phyloP scores from a whole-genome alignment of 2,113 vertebrate species.

The Argyrosomus japonicus region DNA sequence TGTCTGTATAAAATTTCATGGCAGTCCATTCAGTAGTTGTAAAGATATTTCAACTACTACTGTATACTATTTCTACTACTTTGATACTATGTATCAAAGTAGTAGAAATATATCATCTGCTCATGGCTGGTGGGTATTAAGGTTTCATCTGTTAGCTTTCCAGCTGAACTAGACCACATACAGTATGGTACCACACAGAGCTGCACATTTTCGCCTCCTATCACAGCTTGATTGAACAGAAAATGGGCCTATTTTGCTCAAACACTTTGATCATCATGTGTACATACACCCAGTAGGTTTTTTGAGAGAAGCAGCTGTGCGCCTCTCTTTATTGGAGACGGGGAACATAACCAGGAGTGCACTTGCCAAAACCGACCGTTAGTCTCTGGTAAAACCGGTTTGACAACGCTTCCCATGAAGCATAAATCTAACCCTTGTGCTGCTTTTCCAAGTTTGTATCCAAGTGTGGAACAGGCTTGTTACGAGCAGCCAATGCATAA shows the following conservation, averaged over 20 bases:
- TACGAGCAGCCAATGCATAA: background rate
- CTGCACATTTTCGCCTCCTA: background rate
- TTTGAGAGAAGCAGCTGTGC: background rate
- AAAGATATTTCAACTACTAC: background rate
- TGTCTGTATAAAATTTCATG: background rate
- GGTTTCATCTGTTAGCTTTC: background rate
- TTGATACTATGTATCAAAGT: no score
- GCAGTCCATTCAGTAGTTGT: background rate
- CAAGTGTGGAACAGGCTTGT: background rate
- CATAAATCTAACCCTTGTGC: background rate
- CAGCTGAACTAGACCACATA: background rate
- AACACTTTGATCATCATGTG: background rate
- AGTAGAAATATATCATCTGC: no score
- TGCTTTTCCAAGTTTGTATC: background rate
- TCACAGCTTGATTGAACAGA: background rate
- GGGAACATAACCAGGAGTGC: background rate
- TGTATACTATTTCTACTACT: no score
- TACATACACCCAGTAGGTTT: background rate
- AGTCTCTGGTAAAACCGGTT: background rate
- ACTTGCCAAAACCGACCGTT: background rate
- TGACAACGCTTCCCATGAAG: conserved; percentile 5
- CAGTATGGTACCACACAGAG: background rate
- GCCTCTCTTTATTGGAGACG: background rate
- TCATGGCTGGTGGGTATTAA: no score
- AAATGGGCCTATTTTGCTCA: background rate